phyloP scores from a whole-genome alignment of 2,797 vertebrate genomes.

The Coilia nasus region DNA sequence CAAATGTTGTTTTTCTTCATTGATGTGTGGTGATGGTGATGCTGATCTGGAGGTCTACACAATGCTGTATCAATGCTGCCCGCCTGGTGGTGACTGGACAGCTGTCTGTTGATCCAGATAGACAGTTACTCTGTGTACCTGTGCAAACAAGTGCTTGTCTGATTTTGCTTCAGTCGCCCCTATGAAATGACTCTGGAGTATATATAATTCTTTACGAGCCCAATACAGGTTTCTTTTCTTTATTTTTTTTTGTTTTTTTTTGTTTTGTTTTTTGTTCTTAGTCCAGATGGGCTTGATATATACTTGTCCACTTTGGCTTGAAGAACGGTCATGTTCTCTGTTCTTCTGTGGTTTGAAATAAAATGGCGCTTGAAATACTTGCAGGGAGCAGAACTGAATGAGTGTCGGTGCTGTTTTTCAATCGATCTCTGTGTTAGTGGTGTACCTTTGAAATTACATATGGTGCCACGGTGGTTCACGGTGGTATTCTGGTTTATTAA shows the following conservation, averaged over 20 bases:
- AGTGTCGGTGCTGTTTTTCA: constrained; percentile 4
- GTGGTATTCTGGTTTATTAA: too few species aligned
- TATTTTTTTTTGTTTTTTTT: too few species aligned
- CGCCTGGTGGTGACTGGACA: neutral
- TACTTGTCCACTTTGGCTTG: constrained; percentile 9
- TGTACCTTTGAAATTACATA: neutral
- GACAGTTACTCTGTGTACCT: neutral
- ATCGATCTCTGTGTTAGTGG: neutral
- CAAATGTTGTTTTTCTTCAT: neutral
- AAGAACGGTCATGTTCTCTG: neutral
- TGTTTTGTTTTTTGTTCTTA: neutral
- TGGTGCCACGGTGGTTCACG: too few species aligned
- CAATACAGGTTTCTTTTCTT: neutral
- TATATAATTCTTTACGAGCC: constrained; percentile 1
- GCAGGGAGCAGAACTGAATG: constrained; percentile 5
- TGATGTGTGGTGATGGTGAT: neutral
- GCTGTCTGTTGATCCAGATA: neutral
- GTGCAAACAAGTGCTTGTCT: neutral
- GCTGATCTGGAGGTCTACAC: neutral
- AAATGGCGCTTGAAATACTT: constrained; percentile 8
- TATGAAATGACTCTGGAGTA: neutral
- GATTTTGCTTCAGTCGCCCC: neutral
- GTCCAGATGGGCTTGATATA: constrained; percentile 3
- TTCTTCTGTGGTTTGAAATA: constrained; percentile 22
- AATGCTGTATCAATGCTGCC: neutral